Evolutionary conservation across 2,888 invertebrate genomes (phyloP), one percentile per base, ranked within the genome.

Genomic region (Amaurobius ferox): DNA sequence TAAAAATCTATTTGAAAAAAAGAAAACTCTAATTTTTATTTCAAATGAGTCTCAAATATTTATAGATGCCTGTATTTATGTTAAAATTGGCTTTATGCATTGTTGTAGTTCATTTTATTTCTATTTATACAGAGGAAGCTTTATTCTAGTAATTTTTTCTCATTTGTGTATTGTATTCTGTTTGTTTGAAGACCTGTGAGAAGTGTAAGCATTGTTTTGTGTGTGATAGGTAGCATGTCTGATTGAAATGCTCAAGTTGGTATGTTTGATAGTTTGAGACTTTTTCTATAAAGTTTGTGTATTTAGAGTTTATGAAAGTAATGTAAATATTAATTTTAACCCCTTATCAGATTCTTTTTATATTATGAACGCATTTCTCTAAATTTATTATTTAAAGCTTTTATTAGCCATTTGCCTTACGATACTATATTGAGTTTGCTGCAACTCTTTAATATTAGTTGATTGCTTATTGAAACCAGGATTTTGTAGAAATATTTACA

Each of bases 251-350:
- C 30, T 29, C 29, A 64, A 28, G 30, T 13, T 64, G 28, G 29
- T 64, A 11, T 64, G 64, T 16, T 61, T 28, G 16, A 29, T 30
- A 29, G 30, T 29, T 64, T n/a, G 7, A 16, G 7, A n/a, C 1
- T 29, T 13, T 29, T 64, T 64, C n/a, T 64, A 64, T n/a, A 29
- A 64, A 29, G 2, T 64, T 64, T 29, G 30, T 64, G 30, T 64
- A 48, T 19, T 19, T 48, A 6, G 7, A 48, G 29, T 64, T 16
- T 30, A n/a, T 19, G 5, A 64, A 23, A 64, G 30, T 29, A 29
- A 13, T 30, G 64, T 64, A 30, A 64, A 30, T 64, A 16, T 64
- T 28, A 16, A n/a, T n/a, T 55, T 55, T 55, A 55, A 55, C 23
- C 23, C 55, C 23, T 3, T 44, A 16, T 16, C 9, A 6, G 19